Evolutionary conservation across 2,797 vertebrate species (phyloP), one percentile per base, ranked within the genome.

Genomic region (Spea hammondii): DNA sequence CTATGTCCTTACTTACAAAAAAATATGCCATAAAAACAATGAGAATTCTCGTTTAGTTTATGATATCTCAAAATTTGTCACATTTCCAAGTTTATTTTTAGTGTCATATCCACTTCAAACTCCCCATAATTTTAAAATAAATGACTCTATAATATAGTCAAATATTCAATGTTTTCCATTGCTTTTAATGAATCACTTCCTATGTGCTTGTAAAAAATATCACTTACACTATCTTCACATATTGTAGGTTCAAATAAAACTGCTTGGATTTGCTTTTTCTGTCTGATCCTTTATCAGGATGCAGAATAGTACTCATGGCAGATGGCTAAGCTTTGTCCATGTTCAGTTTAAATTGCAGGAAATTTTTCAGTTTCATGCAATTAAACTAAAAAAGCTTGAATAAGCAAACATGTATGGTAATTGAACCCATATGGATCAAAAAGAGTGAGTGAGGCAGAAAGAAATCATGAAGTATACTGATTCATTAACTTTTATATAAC

Each of bases 401-500:
- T 88, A 90, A 90, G 88, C 86, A 89, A 90, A 85, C 84, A 85
- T 84, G 2, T 82, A 83, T 79, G 85, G 83, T 89, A 89, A 90
- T 89, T 88, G 85, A 89, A 87, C 82, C 88, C 88, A 89, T 84
- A 87, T 89, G 88, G 78, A 89, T 89, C 86, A 87, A 84, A 67
- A 44, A 67, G 87, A 87, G 76, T 66, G 57, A 77, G 59, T 32
- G 55, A 57, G 55, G n/a, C 5, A 57, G 86, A 88, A 86, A 88
- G 50, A 47, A 86, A 89, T 87, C 86, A 50, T 87, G 49, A 89
- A 88, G 84, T 87, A 82, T 85, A 88, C 87, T 84, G 85, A 89
- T 89, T 88, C 87, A 89, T 89, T 89, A 89, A 88, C 83, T 89
- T 89, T 89, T 88, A 88, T 88, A 88, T 53, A 85, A 88, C 85